Conservation (phyloP, 2,888 invertebrate species). For the Dryobotodes eremita region DNA sequence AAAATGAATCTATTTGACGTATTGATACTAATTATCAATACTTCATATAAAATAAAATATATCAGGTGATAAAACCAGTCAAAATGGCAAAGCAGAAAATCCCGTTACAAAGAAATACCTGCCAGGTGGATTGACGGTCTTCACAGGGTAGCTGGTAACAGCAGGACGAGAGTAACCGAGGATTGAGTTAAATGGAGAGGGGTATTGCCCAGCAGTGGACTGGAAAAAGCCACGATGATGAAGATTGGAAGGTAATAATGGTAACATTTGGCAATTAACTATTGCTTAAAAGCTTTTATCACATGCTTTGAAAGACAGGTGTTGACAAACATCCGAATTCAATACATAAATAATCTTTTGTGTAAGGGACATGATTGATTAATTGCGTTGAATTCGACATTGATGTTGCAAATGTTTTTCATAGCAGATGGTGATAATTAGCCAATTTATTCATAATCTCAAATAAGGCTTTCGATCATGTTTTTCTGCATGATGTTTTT, state of each 20-base stretch:
- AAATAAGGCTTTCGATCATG: neutral
- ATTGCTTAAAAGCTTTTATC: neutral
- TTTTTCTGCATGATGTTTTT: neutral
- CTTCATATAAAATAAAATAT: neutral
- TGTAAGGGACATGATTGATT: conserved; percentile 5
- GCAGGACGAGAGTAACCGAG: neutral
- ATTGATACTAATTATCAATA: neutral
- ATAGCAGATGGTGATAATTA: neutral
- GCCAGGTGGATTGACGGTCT: no score
- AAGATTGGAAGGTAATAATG: neutral
- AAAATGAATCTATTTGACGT: neutral
- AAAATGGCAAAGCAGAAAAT: neutral
- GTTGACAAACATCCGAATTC: conserved; percentile 4
- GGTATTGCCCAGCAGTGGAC: neutral
- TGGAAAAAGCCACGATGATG: neutral
- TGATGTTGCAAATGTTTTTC: neutral
- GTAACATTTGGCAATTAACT: neutral
- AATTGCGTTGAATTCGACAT: conserved; percentile 10
- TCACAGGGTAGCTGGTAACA: neutral
- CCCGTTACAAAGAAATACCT: neutral
- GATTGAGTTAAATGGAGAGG: neutral
- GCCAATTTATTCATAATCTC: neutral
- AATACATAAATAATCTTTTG: conserved; percentile 8
- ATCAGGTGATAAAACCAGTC: neutral
- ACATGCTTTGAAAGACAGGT: neutral